Evolutionary conservation across 2,888 invertebrate species (phyloP).

Genomic region (Lordiphosa fenestrarum): DNA sequence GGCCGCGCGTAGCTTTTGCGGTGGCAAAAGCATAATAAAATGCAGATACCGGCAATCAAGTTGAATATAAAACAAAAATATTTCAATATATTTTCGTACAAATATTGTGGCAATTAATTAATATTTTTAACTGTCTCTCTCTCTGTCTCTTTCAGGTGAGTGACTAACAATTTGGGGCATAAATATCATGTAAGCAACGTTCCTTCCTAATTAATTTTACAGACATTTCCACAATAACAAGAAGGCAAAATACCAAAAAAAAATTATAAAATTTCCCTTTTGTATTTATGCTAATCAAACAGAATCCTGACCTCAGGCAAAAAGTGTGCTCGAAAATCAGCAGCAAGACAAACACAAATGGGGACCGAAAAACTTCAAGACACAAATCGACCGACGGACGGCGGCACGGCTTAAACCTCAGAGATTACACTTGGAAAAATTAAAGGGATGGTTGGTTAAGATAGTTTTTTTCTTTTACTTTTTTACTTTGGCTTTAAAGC

Average conservation of each 20-base stretch:
- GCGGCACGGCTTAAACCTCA: slow-evolving; percentile 4
- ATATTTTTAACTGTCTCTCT: slow-evolving; percentile 9
- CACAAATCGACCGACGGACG: slow-evolving; percentile 36
- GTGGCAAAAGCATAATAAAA: slow-evolving; percentile 67
- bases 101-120: slow-evolving; percentile 53
- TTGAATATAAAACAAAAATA: slow-evolving; percentile 31
- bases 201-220: slow-evolving; percentile 36
- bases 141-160: slow-evolving; percentile 33
- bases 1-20: slow-evolving; percentile 43
- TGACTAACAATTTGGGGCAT: background rate
- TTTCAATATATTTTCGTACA: slow-evolving; percentile 42
- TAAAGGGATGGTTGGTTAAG: background rate
- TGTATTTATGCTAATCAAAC: slow-evolving; percentile 72
- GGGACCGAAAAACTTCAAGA: slow-evolving; percentile 31
- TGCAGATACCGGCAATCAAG: slow-evolving; percentile 69
- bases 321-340: slow-evolving; percentile 51
- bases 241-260: slow-evolving; percentile 14
- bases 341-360: slow-evolving; percentile 63
- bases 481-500: no score
- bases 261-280: slow-evolving; percentile 27
- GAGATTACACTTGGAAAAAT: background rate
- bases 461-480: no score
- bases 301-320: slow-evolving; percentile 73
- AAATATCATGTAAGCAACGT: slow-evolving; percentile 7
- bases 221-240: slow-evolving; percentile 22